Evolutionary conservation across 2,888 invertebrate species (phyloP), one percentile per base, ranked within the genome.

Genomic region (Perizoma flavofasciatum): DNA sequence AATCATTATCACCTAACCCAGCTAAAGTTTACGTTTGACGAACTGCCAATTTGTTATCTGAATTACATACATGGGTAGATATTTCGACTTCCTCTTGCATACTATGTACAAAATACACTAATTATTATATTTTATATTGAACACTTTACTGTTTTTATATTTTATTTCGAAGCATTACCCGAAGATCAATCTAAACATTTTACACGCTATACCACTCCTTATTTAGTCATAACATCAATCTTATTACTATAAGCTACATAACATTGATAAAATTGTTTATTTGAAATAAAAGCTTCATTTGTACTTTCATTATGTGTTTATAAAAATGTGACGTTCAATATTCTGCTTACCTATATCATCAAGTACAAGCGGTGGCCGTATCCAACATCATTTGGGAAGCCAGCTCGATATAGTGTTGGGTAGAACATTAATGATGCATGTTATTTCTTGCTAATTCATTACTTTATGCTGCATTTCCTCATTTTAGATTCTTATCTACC

Each of bases 11-110:
- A 60, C 62, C 63, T 58, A 65, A 72, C 58, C 64, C 58, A 61
- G 44, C 63, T 66, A 55, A 49, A 57, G 53, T 48, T 63, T 61
- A 68, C 46, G 63, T 73, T 71, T 70, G 63, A 68, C 73, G 77
- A 89, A 88, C 88, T 89, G 89, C 88, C 89, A 83, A 84, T 88
- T 88, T 87, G 82, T 83, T 76, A 37, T 75, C 74, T 76, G 67
- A 78, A 72, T 69, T 74, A 75, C 66, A 77, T 69, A 78, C 71
- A 74, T 81, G 73, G 79, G 75, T 87, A 86, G 83, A 73, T 81
- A 79, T 85, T 72, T 84, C 70, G 69, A 85, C 75, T 83, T 83
- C 74, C 75, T 83, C 72, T 79, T 65, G 35, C 64, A 47, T 37
- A 22, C 22, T 22, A 57, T 60, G 43, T 64, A 64, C 49, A 61